Conservation (phyloP, 2,113 vertebrate species). For the Colossoma macropomum region DNA sequence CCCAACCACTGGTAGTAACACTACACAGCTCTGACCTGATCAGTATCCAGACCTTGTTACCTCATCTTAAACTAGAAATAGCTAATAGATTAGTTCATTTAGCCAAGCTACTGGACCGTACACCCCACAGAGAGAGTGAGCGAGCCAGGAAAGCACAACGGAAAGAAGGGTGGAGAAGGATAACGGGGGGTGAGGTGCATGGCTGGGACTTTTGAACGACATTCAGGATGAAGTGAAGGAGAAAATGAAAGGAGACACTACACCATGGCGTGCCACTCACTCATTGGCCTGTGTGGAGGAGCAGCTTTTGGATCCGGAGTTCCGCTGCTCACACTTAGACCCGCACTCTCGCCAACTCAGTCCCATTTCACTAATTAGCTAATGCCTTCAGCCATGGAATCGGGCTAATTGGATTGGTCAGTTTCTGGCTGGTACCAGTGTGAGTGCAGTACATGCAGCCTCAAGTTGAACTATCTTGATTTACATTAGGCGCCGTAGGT, state of each 20-base stretch:
- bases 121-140: neutral
- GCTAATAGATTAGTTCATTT: neutral
- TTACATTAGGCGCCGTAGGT: neutral
- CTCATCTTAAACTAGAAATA: neutral
- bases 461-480: neutral
- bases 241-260: conserved; percentile 57
- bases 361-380: neutral
- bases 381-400: neutral
- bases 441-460: neutral
- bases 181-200: neutral
- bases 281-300: neutral
- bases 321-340: neutral
- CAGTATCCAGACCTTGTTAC: neutral
- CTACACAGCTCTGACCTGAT: neutral
- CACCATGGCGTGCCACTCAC: neutral
- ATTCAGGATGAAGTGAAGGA: conserved; percentile 50
- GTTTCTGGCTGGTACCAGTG: neutral
- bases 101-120: neutral
- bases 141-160: neutral
- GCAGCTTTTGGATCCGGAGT: neutral
- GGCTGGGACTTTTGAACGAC: conserved; percentile 7
- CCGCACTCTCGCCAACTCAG: neutral
- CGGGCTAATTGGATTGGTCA: neutral
- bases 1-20: neutral
- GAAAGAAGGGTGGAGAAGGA: neutral